phyloP scores from a whole-genome alignment of 2,797 vertebrate species.

The Sus cebifrons region DNA sequence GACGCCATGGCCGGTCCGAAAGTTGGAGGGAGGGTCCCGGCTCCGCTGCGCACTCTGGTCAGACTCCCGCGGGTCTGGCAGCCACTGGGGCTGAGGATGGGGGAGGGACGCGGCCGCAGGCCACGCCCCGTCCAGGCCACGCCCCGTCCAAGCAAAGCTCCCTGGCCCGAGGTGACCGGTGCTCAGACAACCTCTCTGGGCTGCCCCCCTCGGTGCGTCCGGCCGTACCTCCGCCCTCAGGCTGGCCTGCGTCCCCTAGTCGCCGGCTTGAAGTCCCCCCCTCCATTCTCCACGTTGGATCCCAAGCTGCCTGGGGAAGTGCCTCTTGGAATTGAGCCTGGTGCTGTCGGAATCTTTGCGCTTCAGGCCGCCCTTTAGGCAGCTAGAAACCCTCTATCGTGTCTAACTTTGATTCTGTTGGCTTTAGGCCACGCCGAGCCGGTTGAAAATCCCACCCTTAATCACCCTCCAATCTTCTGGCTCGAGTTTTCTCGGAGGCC shows the following conservation, averaged over 20 bases:
- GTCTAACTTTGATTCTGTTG: background rate
- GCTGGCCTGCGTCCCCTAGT: background rate
- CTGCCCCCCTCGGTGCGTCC: background rate
- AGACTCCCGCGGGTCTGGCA: background rate
- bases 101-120: conserved; percentile 35
- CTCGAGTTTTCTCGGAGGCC: background rate
- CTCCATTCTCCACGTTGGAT: background rate
- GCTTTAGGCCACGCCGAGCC: background rate
- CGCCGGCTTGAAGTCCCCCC: background rate
- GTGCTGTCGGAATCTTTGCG: background rate
- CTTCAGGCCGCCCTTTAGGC: background rate
- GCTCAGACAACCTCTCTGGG: background rate
- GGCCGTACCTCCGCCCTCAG: background rate
- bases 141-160: background rate
- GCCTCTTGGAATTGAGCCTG: background rate
- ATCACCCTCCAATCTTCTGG: background rate
- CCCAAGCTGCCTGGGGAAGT: background rate
- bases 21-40: background rate
- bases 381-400: background rate
- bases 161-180: background rate
- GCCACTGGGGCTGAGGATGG: background rate
- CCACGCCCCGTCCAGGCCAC: conserved; percentile 46
- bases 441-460: background rate
- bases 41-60: background rate
- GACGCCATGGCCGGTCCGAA: conserved; percentile 68